Evolutionary conservation across 2,888 invertebrate genomes (phyloP), one percentile per base, ranked within the genome.

Genomic region (Drosophila histrio): DNA sequence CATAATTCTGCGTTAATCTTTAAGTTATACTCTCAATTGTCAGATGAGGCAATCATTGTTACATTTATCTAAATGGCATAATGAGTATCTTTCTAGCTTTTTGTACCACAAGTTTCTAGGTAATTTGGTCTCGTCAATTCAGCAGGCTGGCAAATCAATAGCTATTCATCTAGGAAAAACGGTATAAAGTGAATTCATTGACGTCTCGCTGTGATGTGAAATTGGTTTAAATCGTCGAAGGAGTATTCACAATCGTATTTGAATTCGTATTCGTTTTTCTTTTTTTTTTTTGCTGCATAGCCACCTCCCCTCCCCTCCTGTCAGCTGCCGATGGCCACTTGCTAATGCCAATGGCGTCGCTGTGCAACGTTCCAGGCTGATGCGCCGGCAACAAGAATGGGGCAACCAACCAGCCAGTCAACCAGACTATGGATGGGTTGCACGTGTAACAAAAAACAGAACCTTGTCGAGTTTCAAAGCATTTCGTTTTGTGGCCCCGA

Each of bases 361-460:
- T 81, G 79, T 77, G 79, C 77, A 85, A 56, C 70, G 73, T 81
- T 84, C 84, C 81, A 77, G 67, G 66, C 85, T 78, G 73, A 58
- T 80, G 77, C 68, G 69, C 56, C 64, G 50, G 28, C 56, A 56
- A 58, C 72, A 78, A 56, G 44, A 68, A 50, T 50, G 59, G 30
- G 60, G n/a, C 30, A 46, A 21, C 4, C 39, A 46, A 34, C 11
- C 19, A 30, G 28, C 13, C 39, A 61, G 17, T 3, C 26, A 46
- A 17, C 13, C 38, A 67, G 44, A 30, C 56, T 28, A 38, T 54
- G 30, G 32, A 49, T 41, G 32, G 63, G 17, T 17, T 62, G 72
- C 68, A 72, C 72, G 72, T 63, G 50, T 36, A 24, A 54, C n/a
- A 39, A 44, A 21, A 56, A 69, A 61, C 61, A 19, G 5, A 52